Evolutionary conservation across 1,140 invertebrate genomes (phyloP).

Genomic region (Cephus cinctus): DNA sequence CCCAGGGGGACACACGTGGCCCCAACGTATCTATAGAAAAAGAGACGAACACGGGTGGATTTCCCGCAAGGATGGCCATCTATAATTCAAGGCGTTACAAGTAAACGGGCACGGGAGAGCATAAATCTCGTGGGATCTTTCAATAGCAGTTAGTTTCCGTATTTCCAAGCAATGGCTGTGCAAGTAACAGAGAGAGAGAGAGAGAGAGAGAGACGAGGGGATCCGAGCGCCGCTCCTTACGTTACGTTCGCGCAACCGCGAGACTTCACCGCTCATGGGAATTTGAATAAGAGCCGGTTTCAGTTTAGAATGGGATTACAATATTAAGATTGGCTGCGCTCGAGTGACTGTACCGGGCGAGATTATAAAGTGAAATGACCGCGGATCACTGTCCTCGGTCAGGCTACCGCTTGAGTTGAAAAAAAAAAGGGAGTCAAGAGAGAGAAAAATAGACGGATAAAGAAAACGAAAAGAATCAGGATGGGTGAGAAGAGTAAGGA

Average conservation of each 20-base stretch:
- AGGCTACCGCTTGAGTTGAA: slow-evolving; percentile 17
- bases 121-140: slow-evolving; percentile 49
- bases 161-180: slow-evolving; percentile 14
- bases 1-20: too few species aligned
- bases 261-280: neutral
- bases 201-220: neutral
- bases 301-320: slow-evolving; percentile 29
- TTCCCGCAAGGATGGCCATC: slow-evolving; percentile 39
- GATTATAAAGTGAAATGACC: slow-evolving; percentile 40
- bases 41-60: slow-evolving; percentile 11
- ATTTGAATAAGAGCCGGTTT: slow-evolving; percentile 34
- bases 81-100: slow-evolving; percentile 50
- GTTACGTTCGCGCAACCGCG: too few species aligned
- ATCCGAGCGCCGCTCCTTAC: neutral
- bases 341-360: slow-evolving; percentile 16
- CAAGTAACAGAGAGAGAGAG: neutral
- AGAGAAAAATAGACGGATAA: neutral
- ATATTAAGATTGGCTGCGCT: slow-evolving; percentile 31
- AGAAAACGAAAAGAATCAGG: neutral
- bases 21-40: too few species aligned
- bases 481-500: neutral
- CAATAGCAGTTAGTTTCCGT: slow-evolving; percentile 36
- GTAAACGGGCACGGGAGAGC: slow-evolving; percentile 36
- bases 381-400: slow-evolving; percentile 23
- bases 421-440: slow-evolving; percentile 11